These are phyloP conservation scores for Hermodice carunculata DNA, from an alignment of 2,888 invertebrate species.

Conservation along the genomic window DNA sequence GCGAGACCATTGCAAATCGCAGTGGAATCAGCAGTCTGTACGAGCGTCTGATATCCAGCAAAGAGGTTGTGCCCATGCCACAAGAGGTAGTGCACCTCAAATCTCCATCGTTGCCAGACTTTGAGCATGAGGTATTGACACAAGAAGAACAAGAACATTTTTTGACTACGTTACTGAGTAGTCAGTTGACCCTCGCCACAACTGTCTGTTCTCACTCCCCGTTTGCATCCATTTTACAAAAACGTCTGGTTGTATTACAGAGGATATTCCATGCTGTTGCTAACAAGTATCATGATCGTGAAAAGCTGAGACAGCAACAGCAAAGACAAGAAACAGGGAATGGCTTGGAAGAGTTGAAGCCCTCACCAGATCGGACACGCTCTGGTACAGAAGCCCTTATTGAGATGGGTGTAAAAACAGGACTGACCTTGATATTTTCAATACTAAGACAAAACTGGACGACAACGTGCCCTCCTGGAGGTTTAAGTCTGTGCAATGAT, in stretches of 20 bases:
- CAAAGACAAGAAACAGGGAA: conserved; percentile 1
- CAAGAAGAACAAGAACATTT: conserved; percentile 73
- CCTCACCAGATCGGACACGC: background rate
- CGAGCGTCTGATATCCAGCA: conserved; percentile 73
- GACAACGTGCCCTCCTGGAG: conserved; percentile 48
- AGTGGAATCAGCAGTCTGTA: conserved; percentile 73
- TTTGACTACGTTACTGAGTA: conserved; percentile 72
- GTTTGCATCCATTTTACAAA: conserved; percentile 74
- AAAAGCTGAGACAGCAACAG: conserved; percentile 20
- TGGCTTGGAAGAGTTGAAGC: conserved; percentile 9
- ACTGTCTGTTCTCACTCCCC: conserved; percentile 74
- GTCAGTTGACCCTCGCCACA: conserved; percentile 74
- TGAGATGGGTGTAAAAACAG: conserved; percentile 77
- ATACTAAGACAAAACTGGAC: conserved; percentile 76
- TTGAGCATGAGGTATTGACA: conserved; percentile 72
- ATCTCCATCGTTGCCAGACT: conserved; percentile 72
- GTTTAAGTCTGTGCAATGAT: conserved; percentile 74
- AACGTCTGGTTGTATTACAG: conserved; percentile 74
- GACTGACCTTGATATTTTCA: conserved; percentile 75
- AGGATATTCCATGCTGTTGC: conserved; percentile 75
- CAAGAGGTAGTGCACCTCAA: conserved; percentile 61
- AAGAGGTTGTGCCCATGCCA: conserved; percentile 59
- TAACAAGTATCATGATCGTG: conserved; percentile 72
- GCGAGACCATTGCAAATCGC: conserved; percentile 73
- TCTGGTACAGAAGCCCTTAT: conserved; percentile 72